A percentile compares a stretch with the other conserved stretches of the same genome.
Conservation (phyloP, 2,888 invertebrate species). For the Venustoraphidia nigricollis region DNA sequence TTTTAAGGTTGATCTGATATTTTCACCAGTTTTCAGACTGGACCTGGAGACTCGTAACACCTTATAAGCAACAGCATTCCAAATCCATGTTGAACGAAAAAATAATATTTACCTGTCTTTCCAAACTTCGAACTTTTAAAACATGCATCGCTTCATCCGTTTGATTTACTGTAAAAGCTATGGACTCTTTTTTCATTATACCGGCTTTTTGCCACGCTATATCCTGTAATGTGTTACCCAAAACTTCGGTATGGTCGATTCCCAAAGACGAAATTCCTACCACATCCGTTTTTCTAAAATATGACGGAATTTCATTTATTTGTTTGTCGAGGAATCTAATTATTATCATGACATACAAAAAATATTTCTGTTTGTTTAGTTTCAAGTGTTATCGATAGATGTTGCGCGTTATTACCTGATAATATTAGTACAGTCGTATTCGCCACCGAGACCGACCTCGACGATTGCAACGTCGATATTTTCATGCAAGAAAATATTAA, state of each 20-base stretch:
- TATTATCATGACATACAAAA: neutral
- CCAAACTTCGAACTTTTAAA: slow-evolving; percentile 43
- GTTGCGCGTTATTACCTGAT: slow-evolving; percentile 41
- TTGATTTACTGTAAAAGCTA: slow-evolving; percentile 59
- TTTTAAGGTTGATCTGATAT: slow-evolving; percentile 5
- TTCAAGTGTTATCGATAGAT: neutral
- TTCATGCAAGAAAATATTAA: slow-evolving; percentile 72
- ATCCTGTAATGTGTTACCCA: slow-evolving; percentile 68
- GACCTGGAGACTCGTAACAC: neutral
- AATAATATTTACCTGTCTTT: slow-evolving; percentile 36
- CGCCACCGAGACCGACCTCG: slow-evolving; percentile 96
- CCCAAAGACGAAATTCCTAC: slow-evolving; percentile 86
- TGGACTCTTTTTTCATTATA: slow-evolving; percentile 65
- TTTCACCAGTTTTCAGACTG: too few relatives aligned
- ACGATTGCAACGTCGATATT: slow-evolving; percentile 84
- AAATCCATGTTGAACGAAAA: neutral
- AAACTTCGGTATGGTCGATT: slow-evolving; percentile 68
- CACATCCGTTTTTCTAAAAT: slow-evolving; percentile 56
- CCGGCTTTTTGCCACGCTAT: slow-evolving; percentile 96
- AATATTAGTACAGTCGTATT: slow-evolving; percentile 87
- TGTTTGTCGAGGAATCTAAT: neutral
- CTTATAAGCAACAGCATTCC: neutral
- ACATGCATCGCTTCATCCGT: slow-evolving; percentile 47
- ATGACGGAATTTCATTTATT: neutral
- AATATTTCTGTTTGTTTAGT: neutral